These are phyloP conservation scores for Pristionchus entomophagus DNA, from an alignment of 2,888 invertebrate genomes.

Conservation along the genomic window DNA sequence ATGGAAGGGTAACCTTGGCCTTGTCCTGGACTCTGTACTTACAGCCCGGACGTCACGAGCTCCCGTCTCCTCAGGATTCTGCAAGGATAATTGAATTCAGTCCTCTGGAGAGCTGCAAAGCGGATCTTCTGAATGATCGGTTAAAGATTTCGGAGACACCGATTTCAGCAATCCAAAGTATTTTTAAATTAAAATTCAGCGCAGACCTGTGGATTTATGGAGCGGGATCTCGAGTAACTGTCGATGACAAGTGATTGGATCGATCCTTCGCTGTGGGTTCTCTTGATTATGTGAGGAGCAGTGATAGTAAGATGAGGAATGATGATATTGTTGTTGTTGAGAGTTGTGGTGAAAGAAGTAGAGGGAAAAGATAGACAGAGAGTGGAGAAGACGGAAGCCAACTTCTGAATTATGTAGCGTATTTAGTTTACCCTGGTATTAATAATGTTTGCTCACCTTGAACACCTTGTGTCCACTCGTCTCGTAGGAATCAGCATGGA, in stretches of 20 bases:
- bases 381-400: slow-evolving; percentile 9
- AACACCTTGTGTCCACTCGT: slow-evolving; percentile 28
- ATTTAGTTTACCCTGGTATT: too few relatives aligned
- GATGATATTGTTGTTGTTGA: neutral
- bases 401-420: neutral
- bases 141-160: too few relatives aligned
- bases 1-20: neutral
- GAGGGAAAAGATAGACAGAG: slow-evolving; percentile 8
- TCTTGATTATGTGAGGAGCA: neutral
- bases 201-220: slow-evolving; percentile 2
- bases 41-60: neutral
- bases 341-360: neutral
- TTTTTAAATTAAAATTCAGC: too few relatives aligned
- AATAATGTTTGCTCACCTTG: neutral
- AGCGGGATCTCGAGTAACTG: neutral
- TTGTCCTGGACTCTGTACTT: neutral
- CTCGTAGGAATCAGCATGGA: slow-evolving; percentile 28
- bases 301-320: neutral
- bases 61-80: neutral
- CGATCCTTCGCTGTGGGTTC: neutral
- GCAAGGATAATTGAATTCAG: neutral
- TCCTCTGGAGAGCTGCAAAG: too few relatives aligned
- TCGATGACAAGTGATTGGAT: neutral
- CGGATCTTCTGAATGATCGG: too few relatives aligned
- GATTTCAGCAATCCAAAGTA: too few relatives aligned